Base-by-base conservation (phyloP, 1,140 invertebrate genomes). In the Bombus breviceps region DNA sequence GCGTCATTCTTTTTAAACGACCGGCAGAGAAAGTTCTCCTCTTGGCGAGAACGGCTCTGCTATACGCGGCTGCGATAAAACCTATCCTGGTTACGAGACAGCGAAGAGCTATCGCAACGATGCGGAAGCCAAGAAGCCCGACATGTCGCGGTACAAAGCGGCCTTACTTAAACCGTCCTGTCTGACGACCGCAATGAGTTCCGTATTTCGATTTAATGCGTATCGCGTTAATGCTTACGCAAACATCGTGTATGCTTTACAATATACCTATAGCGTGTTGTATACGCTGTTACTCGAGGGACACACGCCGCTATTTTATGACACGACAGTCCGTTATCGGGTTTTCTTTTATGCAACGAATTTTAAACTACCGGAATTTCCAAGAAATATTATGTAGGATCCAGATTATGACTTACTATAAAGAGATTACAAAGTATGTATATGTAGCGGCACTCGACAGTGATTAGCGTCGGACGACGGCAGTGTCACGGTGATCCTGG, bases 1-100 rank as follows among this genome's bases (percentile, higher is more conserved):
- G 53, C 34, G 83, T 80, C 80, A 73, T 64, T 85, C 83, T 47
- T 80, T 80, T 80, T 53, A 80, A 80, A 80, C 83, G 83, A 32
- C 39, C 68, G 13, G 5, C 28, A 5, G 83, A 80, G 83, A 85
- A 73, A 80, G 68, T 80, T 80, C n/a, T 5, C n/a, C 34, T 28
- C 18, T n/a, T 32, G 4, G 47, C 74, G 64, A n/a, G 64, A 77
- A 84, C 39, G 74, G 43, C 6, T 13, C n/a, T 69, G 82, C 74
- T 79, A 12, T 53, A 53, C 18, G 47, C 43, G 57, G 59, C 8
- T 43, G 13, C 37, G 68, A 79, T 85, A 64, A 85, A 80, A 85
- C 68, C 68, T 72, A 69, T 64, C 41, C 83, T 39, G 68, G 76
- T 85, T 85, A 64, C 77, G 57, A 72, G 78, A 77, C 75, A 13